Evolutionary conservation across 2,797 vertebrate genomes (phyloP).

Genomic region (Enoplosus armatus): DNA sequence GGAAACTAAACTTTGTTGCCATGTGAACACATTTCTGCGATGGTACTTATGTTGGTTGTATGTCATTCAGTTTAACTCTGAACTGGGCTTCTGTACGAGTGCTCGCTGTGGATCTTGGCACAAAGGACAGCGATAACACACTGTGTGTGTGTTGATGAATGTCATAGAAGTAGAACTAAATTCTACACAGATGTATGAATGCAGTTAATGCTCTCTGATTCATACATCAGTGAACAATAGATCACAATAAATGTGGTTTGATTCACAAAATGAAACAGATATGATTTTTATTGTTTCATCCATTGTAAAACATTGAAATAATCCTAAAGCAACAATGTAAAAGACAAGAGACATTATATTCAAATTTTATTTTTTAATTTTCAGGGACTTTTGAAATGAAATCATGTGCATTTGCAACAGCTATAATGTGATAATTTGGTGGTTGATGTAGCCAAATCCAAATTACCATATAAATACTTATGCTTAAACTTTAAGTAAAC

Average conservation of each 20-base stretch:
- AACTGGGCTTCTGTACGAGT: slow-evolving; percentile 17
- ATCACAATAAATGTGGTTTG: slow-evolving; percentile 12
- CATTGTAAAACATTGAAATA: background rate
- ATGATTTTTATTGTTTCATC: background rate
- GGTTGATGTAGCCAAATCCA: background rate
- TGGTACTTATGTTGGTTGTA: background rate
- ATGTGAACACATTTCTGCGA: slow-evolving; percentile 4
- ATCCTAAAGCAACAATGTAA: background rate
- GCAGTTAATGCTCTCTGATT: slow-evolving; percentile 8
- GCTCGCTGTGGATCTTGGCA: slow-evolving; percentile 29
- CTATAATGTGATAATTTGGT: background rate
- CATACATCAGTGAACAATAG: background rate
- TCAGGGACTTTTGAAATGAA: too few species aligned
- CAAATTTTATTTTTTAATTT: background rate
- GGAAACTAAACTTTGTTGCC: slow-evolving; percentile 11
- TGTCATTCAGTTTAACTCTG: slow-evolving; percentile 8
- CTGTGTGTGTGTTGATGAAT: slow-evolving; percentile 20
- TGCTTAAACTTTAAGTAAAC: background rate
- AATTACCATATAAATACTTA: background rate
- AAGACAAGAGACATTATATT: background rate
- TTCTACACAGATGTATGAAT: slow-evolving; percentile 28
- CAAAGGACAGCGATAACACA: slow-evolving; percentile 9
- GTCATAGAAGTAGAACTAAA: slow-evolving; percentile 17
- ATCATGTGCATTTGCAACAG: background rate
- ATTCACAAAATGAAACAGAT: background rate